These are phyloP conservation scores for Latrodectus elegans DNA, from an alignment of 2,888 invertebrate species.

Conservation along the genomic window DNA sequence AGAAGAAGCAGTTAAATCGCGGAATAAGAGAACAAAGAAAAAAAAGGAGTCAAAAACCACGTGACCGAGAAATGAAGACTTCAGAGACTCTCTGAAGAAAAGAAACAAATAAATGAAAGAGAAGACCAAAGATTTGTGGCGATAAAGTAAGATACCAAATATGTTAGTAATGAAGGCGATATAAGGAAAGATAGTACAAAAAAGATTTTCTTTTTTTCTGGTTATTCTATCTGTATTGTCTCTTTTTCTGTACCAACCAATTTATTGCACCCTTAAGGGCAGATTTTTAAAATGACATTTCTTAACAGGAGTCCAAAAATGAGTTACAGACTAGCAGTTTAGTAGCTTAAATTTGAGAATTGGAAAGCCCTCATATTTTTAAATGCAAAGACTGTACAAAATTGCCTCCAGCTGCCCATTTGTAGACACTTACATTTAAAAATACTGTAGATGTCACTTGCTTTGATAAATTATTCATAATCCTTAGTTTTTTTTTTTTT, in stretches of 20 bases:
- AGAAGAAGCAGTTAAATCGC: constrained; percentile 25
- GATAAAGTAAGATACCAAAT: constrained; percentile 42
- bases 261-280: constrained; percentile 56
- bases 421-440: constrained; percentile 33
- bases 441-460: background rate
- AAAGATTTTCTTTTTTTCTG: constrained; percentile 29
- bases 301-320: constrained; percentile 21
- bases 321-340: background rate
- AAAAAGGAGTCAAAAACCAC: background rate
- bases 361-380: constrained; percentile 38
- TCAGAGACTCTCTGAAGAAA: constrained; percentile 22
- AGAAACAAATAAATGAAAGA: background rate
- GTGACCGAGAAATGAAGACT: constrained; percentile 30
- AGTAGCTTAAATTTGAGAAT: constrained; percentile 12
- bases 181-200: constrained; percentile 17
- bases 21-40: constrained; percentile 8
- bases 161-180: constrained; percentile 53
- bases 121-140: constrained; percentile 30
- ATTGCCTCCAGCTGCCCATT: constrained; percentile 41
- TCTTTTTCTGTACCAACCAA: constrained; percentile 41
- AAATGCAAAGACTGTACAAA: constrained; percentile 23
- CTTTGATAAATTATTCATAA: background rate
- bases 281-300: constrained; percentile 56
- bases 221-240: constrained; percentile 31
- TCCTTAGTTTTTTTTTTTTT: background rate